Conservation (phyloP, 2,888 invertebrate species). For the Aethes cnicana region DNA sequence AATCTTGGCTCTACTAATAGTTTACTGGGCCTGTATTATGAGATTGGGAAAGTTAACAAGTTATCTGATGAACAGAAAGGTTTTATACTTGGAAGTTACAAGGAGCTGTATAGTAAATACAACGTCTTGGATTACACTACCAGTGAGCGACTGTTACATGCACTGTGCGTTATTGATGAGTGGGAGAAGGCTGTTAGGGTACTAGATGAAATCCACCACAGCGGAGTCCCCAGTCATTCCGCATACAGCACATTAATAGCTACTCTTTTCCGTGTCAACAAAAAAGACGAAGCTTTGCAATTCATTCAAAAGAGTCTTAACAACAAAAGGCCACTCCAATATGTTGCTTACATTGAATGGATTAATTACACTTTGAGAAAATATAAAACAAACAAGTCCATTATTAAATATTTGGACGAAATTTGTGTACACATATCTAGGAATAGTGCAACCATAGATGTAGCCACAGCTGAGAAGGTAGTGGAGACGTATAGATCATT, state of each 20-base stretch:
- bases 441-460: constrained; percentile 61
- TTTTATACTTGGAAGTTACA: constrained; percentile 79
- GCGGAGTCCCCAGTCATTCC: constrained; percentile 64
- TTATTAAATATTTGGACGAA: constrained; percentile 74
- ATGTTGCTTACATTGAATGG: constrained; percentile 78
- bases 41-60: constrained; percentile 46
- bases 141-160: constrained; percentile 83
- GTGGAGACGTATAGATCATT: constrained; percentile 51
- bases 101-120: constrained; percentile 74
- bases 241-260: constrained; percentile 79
- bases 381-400: constrained; percentile 56
- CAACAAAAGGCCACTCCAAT: constrained; percentile 62
- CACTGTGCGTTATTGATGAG: constrained; percentile 83
- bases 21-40: constrained; percentile 80
- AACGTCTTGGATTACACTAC: constrained; percentile 83
- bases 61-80: constrained; percentile 72
- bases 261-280: constrained; percentile 83
- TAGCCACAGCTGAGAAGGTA: constrained; percentile 52
- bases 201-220: constrained; percentile 81
- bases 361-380: constrained; percentile 70
- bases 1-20: constrained; percentile 83
- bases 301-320: constrained; percentile 81
- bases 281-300: constrained; percentile 82
- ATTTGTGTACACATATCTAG: constrained; percentile 81
- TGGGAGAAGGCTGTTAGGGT: constrained; percentile 85